phyloP scores from a whole-genome alignment of 2,888 invertebrate genomes.

The Hyposoter dolosus region DNA sequence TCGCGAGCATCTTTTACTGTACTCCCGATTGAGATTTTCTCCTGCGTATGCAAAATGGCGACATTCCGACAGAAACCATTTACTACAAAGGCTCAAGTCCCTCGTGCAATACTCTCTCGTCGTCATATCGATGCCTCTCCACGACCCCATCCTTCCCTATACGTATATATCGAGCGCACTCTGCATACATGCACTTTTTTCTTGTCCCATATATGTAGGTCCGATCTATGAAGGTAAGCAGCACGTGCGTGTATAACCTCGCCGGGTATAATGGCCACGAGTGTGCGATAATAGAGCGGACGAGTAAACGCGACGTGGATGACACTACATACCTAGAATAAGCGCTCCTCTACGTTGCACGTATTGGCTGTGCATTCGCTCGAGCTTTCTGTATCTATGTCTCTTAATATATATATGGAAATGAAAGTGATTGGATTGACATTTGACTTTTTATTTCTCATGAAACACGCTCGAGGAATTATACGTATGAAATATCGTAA shows the following conservation, averaged over 20 bases:
- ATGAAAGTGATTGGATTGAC: slow-evolving; percentile 4
- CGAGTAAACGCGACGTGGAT: slow-evolving; percentile 46
- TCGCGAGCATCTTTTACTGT: neutral
- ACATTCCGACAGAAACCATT: neutral
- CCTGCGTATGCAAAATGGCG: slow-evolving; percentile 7
- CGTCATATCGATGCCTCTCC: slow-evolving; percentile 20
- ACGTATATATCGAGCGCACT: slow-evolving; percentile 43
- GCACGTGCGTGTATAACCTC: slow-evolving; percentile 61
- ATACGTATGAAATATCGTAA: neutral
- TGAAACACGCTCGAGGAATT: neutral
- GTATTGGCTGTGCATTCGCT: slow-evolving; percentile 21
- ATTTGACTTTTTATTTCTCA: slow-evolving; percentile 1
- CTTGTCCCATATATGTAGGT: slow-evolving; percentile 38
- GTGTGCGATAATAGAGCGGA: slow-evolving; percentile 58
- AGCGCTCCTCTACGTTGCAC: slow-evolving; percentile 37
- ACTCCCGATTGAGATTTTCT: slow-evolving; percentile 15
- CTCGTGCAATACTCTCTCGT: slow-evolving; percentile 4
- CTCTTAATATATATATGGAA: neutral
- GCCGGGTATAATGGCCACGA: slow-evolving; percentile 38
- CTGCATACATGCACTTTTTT: slow-evolving; percentile 22
- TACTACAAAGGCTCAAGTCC: neutral
- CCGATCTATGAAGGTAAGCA: slow-evolving; percentile 36
- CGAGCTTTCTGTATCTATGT: neutral
- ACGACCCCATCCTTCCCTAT: slow-evolving; percentile 15
- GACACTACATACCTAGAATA: slow-evolving; percentile 58